Evolutionary conservation across 1,140 invertebrate species (phyloP), one percentile per base, ranked within the genome.

Genomic region (Phymorhynchus buccinoides): DNA sequence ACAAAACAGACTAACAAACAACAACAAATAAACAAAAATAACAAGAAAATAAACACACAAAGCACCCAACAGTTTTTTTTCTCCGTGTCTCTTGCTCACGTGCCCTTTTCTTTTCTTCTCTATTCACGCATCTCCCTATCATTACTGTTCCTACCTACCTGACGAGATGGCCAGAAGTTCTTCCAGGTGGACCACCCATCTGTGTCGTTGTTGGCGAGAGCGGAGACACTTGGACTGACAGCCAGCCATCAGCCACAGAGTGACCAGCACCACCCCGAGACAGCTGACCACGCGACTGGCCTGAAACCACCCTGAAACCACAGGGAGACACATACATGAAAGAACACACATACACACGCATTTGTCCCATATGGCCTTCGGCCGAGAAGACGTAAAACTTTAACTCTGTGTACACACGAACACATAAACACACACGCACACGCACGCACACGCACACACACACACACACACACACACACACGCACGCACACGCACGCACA

Each of bases 221-320:
- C 62, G 35, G 35, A 81, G 80, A 39, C 80, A 81, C 52, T 81
- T n/a, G 32, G 52, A 81, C 52, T 48, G 80, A 41, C 80, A 81
- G 14, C 80, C 80, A 7, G 68, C 66, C 35, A 83, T 37, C 56
- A 83, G 37, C 81, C 81, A 83, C 81, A 83, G 14, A 0, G 27
- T 41, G 1, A 66, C 22, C 66, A 83, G 39, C 35, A 66, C 62
- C 81, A 83, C 81, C 3, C 81, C 62, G 27, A 83, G 37, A 68
- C 81, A 73, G 37, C 22, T 62, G 27, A 83, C 62, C 41, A 83
- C 81, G 1, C 81, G 81, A 6, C 14, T 44, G 1, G 66, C 37
- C n/a, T 32, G 32, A 7, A 73, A 35, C 81, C 81, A 83, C 12
- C 41, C 81, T 83, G 80, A 0, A 16, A 52, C 48, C 48, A 52